Base-by-base conservation (phyloP, 2,113 vertebrate genomes). In the Phaethon lepturus region DNA sequence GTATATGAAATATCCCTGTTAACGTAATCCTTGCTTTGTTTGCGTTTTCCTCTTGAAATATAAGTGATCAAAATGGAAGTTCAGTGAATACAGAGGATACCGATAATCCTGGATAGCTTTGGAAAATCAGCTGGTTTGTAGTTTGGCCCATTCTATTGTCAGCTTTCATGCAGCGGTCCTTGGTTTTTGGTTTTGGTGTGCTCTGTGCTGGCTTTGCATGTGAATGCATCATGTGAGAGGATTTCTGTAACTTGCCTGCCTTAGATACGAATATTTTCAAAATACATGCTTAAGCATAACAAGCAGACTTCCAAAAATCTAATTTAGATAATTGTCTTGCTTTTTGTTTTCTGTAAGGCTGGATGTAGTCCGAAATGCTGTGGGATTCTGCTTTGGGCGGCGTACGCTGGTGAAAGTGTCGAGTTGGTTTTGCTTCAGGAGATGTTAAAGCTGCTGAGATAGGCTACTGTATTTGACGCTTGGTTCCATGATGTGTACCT, bases 361-460 rank as follows among this genome's bases (percentile, higher is more conserved):
- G 91, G 76, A 79, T 58, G 16, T 95, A 93, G 64, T 94, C 33
- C 7, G 25, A 92, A 84, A 74, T 67, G 74, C 92, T 90, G 47
- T 92, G 89, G 77, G 77, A 87, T 92, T 55, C 90, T 96, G 91
- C 84, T 83, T 88, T 84, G 78, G 24, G 82, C 62, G 18, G 44
- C 73, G 19, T 55, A 81, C 88, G 17, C 96, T 95, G 96, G 94
- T 31, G 56, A 63, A 96, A 87, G 81, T 78, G 58, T 95, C 78
- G 55, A 95, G 79, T 69, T 94, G 56, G 15, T 93, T 98, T 88
- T 91, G 90, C 97, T 98, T 94, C 96, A 93, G 96, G 96, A 97
- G 92, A 96, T 86, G 94, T 94, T 98, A 80, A 96, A 98, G 97
- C 97, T 98, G 96, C 98, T 98, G 96, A 98, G 77, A 92, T 78